phyloP scores from a whole-genome alignment of 2,888 invertebrate genomes.

The Coecobrya sp. region DNA sequence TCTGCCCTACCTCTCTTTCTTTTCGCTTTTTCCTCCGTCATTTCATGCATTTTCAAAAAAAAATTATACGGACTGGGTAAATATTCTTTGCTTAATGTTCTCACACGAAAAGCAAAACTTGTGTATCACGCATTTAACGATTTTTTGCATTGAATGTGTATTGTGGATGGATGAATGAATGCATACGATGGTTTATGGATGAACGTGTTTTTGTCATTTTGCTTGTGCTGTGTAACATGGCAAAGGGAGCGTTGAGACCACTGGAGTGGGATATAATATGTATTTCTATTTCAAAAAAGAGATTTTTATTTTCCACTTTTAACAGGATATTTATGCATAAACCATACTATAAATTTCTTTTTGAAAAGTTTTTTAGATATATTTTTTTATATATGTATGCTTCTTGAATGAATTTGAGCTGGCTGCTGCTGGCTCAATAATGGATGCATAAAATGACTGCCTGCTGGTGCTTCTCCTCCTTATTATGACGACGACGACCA shows the following conservation, averaged over 20 bases:
- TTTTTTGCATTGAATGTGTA: slow-evolving; percentile 27
- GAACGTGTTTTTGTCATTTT: slow-evolving; percentile 25
- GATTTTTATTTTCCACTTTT: neutral
- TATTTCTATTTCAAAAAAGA: neutral
- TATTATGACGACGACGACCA: slow-evolving; percentile 59
- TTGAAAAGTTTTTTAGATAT: neutral
- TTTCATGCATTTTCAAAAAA: slow-evolving; percentile 46
- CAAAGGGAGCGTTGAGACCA: neutral
- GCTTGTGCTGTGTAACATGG: neutral
- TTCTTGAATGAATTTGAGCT: slow-evolving; percentile 35
- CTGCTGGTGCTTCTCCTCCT: slow-evolving; percentile 30
- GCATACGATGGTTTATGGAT: neutral
- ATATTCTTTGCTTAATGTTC: slow-evolving; percentile 7
- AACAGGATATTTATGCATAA: slow-evolving; percentile 24
- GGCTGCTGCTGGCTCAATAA: slow-evolving; percentile 21
- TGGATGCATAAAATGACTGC: slow-evolving; percentile 76
- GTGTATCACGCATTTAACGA: slow-evolving; percentile 31
- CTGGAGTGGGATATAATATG: neutral
- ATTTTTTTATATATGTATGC: neutral
- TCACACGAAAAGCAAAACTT: neutral
- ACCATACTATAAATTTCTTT: neutral
- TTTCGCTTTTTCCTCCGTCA: neutral
- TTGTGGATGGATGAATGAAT: slow-evolving; percentile 27
- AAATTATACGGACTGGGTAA: neutral
- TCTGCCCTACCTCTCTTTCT: neutral